phyloP scores from a whole-genome alignment of 2,888 invertebrate species.

The Lasius platythorax region DNA sequence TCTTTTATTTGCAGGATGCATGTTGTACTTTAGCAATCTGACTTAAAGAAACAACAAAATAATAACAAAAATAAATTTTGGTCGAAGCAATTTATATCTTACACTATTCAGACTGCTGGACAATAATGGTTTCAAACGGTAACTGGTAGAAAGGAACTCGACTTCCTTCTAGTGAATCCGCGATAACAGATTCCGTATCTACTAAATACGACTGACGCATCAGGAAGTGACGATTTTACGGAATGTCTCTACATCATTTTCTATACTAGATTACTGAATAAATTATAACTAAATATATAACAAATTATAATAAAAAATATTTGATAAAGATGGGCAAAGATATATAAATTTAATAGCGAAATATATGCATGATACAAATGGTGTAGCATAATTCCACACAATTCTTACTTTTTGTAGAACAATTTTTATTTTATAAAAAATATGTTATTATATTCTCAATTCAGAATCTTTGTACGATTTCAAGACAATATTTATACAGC shows the following conservation, averaged over 20 bases:
- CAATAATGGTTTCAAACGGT: not conserved
- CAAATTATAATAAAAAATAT: not conserved
- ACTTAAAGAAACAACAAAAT: not conserved
- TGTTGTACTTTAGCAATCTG: not conserved
- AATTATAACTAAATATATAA: not conserved
- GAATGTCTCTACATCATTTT: conserved; percentile 1
- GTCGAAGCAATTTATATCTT: not conserved
- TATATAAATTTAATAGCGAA: not conserved
- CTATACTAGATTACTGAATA: not conserved
- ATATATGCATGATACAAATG: not conserved
- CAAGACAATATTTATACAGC: not conserved
- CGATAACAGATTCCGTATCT: conserved; percentile 69
- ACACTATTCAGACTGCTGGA: not conserved
- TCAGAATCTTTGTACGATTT: not conserved
- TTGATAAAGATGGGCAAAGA: not conserved
- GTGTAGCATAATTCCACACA: not conserved
- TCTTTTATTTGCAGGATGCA: not conserved
- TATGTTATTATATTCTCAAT: not conserved
- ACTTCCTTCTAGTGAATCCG: conserved; percentile 67
- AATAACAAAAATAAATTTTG: not conserved
- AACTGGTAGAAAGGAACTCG: conserved; percentile 60
- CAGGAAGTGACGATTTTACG: conserved; percentile 7
- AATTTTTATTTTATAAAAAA: not conserved
- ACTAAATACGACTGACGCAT: conserved; percentile 32
- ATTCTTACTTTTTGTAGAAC: not conserved